Conservation (phyloP, 2,113 vertebrate species). For the Electrona antarctica region DNA sequence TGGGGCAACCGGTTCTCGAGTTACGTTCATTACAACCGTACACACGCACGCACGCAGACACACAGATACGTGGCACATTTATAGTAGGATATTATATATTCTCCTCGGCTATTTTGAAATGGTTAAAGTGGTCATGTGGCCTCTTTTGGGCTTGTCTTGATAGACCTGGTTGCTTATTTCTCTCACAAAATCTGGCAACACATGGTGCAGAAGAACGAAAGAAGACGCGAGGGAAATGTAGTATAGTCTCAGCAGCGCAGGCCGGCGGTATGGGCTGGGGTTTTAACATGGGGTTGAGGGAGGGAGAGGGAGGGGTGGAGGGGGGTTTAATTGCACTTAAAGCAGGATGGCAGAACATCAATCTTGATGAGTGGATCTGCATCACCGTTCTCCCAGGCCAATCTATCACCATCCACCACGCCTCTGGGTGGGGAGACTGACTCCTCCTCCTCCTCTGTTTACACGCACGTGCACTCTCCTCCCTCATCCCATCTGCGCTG, state of each 20-base stretch:
- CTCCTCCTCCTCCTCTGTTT: constrained; percentile 31
- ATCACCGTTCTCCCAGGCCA: constrained; percentile 80
- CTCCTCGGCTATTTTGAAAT: too few species aligned
- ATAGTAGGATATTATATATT: too few species aligned
- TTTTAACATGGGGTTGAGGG: constrained; percentile 69
- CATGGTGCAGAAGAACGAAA: constrained; percentile 49
- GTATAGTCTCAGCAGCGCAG: too few species aligned
- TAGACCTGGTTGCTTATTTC: too few species aligned
- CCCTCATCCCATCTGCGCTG: constrained; percentile 21
- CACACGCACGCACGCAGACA: too few species aligned
- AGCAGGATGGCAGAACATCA: constrained; percentile 86
- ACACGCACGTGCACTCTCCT: constrained; percentile 52
- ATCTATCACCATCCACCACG: constrained; percentile 82
- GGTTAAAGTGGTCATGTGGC: too few species aligned
- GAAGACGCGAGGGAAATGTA: constrained; percentile 69
- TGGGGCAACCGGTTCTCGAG: too few species aligned
- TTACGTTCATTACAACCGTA: too few species aligned
- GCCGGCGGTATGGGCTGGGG: constrained; percentile 45
- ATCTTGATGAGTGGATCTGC: constrained; percentile 88
- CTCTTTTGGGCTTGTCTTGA: too few species aligned
- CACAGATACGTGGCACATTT: too few species aligned
- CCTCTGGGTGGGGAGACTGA: constrained; percentile 55
- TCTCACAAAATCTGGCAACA: too few species aligned
- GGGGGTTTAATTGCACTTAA: constrained; percentile 87
- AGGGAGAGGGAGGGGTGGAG: too few species aligned